Evolutionary conservation across 2,888 invertebrate genomes (phyloP).

Genomic region (Epistrophella euchroma): DNA sequence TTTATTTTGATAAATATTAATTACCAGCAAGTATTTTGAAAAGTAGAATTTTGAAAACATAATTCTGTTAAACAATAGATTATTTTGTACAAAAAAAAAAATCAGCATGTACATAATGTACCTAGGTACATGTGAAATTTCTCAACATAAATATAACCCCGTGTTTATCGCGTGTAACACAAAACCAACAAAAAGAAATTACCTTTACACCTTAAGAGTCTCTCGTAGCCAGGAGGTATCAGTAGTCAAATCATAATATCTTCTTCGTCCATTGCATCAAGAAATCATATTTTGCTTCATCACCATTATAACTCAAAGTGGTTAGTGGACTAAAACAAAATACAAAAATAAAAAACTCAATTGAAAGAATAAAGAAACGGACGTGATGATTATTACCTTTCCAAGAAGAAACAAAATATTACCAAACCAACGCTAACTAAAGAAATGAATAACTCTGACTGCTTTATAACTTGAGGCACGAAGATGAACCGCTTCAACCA

Average conservation of each 20-base stretch:
- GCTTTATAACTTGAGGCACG: slow-evolving; percentile 30
- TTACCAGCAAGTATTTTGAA: too few relatives aligned
- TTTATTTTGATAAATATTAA: too few relatives aligned
- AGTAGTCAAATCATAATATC: slow-evolving; percentile 1
- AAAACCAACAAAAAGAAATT: background rate
- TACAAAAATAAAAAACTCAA: slow-evolving; percentile 9
- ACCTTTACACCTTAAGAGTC: background rate
- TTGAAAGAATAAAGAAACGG: slow-evolving; percentile 4
- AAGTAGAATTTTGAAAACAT: too few relatives aligned
- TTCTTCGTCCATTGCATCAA: slow-evolving; percentile 14
- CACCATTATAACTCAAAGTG: slow-evolving; percentile 45
- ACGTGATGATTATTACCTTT: slow-evolving; percentile 17
- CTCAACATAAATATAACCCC: background rate
- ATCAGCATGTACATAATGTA: too few relatives aligned
- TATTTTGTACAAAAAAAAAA: too few relatives aligned
- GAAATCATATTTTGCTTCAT: slow-evolving; percentile 32
- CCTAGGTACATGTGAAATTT: too few relatives aligned
- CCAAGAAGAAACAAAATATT: slow-evolving; percentile 26
- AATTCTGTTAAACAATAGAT: too few relatives aligned
- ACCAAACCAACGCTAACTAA: slow-evolving; percentile 23
- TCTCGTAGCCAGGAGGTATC: slow-evolving; percentile 5
- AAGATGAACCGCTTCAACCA: slow-evolving; percentile 33
- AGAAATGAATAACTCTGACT: slow-evolving; percentile 50
- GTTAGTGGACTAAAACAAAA: slow-evolving; percentile 16
- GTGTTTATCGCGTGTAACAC: slow-evolving; percentile 1